Conservation (phyloP, 2,888 invertebrate species). For the Cheilosia grossa region DNA sequence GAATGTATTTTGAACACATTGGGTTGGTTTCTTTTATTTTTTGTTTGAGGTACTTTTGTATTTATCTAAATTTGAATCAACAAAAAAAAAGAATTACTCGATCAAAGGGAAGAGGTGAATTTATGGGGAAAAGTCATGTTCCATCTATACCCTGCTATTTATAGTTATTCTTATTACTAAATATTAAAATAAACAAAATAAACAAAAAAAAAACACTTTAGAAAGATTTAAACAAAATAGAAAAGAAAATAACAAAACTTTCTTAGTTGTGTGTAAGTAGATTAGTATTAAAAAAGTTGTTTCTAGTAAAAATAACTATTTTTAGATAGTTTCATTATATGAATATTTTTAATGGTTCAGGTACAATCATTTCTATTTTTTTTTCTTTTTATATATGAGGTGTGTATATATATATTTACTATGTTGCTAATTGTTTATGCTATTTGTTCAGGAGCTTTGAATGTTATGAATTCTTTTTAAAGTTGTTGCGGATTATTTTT, state of each 20-base stretch:
- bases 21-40: conserved; percentile 70
- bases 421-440: conserved; percentile 65
- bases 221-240: conserved; percentile 5
- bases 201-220: background rate
- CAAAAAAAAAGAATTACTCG: conserved; percentile 3
- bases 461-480: conserved; percentile 38
- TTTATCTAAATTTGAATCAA: conserved; percentile 51
- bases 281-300: conserved; percentile 57
- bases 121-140: background rate
- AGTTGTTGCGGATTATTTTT: conserved; percentile 25
- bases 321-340: conserved; percentile 58
- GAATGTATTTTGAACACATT: conserved; percentile 69
- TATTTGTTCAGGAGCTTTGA: conserved; percentile 68
- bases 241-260: conserved; percentile 1
- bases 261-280: conserved; percentile 63
- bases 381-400: conserved; percentile 41
- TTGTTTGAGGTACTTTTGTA: conserved; percentile 62
- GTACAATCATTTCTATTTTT: conserved; percentile 74
- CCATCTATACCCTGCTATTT: conserved; percentile 1
- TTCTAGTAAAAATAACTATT: conserved; percentile 70
- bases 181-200: background rate
- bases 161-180: conserved; percentile 23
- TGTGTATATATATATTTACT: conserved; percentile 62
- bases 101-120: conserved; percentile 21
- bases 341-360: conserved; percentile 74